Percentiles rank a stretch among this genome's conserved stretches.
Conservation (phyloP, 2,797 vertebrate species). For the Apogon talboti region DNA sequence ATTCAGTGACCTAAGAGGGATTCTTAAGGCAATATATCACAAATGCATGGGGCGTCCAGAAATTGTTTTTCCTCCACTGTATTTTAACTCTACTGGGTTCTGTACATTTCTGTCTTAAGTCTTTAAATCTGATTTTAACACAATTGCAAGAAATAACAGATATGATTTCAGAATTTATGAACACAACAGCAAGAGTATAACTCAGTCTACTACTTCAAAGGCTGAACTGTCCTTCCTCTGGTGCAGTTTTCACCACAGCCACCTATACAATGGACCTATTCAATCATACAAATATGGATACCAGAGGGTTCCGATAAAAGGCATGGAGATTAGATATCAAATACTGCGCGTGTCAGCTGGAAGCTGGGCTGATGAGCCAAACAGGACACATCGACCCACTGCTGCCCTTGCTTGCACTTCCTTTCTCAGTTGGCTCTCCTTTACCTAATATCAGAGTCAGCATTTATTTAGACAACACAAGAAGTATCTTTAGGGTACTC, state of each 20-base stretch:
- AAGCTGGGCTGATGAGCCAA: conserved; percentile 39
- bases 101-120: no score
- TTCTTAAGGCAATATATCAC: no score
- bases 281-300: conserved; percentile 1
- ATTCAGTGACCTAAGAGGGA: no score
- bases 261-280: conserved; percentile 1
- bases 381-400: conserved; percentile 58
- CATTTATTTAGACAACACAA: conserved; percentile 18
- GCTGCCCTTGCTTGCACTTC: conserved; percentile 52
- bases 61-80: no score
- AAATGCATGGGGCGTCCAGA: no score
- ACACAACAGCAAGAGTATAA: no score
- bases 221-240: background rate
- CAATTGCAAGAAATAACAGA: no score
- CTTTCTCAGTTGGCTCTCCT: conserved; percentile 16
- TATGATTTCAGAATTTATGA: no score
- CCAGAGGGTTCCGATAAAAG: conserved; percentile 7
- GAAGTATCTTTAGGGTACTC: background rate
- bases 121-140: no score
- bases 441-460: conserved; percentile 37
- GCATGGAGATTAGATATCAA: conserved; percentile 52
- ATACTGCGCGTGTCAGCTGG: conserved; percentile 68
- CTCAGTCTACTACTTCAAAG: background rate
- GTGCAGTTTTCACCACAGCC: background rate
- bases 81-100: no score